phyloP scores from a whole-genome alignment of 1,140 invertebrate species.

The Formica selysi region DNA sequence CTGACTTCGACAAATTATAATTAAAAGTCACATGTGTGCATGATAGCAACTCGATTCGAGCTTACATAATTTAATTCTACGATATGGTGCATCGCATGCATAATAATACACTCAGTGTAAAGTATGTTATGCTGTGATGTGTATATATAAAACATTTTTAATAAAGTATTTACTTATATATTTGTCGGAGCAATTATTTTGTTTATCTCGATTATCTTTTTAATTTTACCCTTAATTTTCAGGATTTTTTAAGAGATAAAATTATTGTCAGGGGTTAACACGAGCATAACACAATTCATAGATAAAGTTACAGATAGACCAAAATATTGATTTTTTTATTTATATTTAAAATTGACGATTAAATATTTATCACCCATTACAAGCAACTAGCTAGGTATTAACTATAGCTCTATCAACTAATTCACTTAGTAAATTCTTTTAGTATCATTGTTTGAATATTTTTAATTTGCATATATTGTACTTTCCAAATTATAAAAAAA shows the following conservation, averaged over 20 bases:
- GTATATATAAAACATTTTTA: constrained; percentile 14
- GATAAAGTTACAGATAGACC: too few species aligned
- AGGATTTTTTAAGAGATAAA: background rate
- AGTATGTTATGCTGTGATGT: background rate
- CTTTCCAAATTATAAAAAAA: too few species aligned
- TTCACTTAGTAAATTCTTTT: too few species aligned
- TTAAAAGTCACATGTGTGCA: constrained; percentile 13
- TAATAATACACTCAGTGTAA: background rate
- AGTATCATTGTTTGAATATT: too few species aligned
- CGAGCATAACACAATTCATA: too few species aligned
- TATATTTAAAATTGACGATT: background rate
- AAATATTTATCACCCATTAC: background rate
- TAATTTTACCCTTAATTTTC: background rate
- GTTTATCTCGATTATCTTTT: background rate
- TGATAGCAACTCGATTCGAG: background rate
- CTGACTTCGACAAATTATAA: constrained; percentile 14
- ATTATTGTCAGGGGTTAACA: background rate
- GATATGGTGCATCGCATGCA: background rate
- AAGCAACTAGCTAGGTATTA: too few species aligned
- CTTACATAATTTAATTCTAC: constrained; percentile 43
- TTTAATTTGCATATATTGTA: too few species aligned
- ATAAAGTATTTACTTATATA: constrained; percentile 30
- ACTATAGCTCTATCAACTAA: too few species aligned
- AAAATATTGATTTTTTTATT: background rate
- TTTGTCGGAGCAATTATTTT: background rate